Evolutionary conservation across 2,888 invertebrate species (phyloP), one percentile per base, ranked within the genome.

Genomic region (Platycnemis pennipes): DNA sequence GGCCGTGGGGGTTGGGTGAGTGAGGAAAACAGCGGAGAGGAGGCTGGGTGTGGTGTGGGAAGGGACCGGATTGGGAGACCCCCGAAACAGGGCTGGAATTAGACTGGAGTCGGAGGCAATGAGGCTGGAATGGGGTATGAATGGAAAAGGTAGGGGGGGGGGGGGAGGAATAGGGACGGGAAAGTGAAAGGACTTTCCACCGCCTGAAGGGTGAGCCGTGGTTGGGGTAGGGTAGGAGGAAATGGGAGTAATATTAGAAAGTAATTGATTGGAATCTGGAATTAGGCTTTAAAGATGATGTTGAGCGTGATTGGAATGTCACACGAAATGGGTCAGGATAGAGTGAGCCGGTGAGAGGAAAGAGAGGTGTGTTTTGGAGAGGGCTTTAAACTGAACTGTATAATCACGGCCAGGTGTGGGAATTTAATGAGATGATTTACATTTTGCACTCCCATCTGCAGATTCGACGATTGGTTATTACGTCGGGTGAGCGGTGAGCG

Each of bases 201-300:
- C n/a, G 63, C 63, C 63, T 63, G 63, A 1, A 63, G 63, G 63
- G 63, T 63, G 63, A 63, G 22, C n/a, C 7, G 16, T 26, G 63
- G 63, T 19, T 26, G 26, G 37, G 77, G 4, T 7, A 77, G 77
- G n/a, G 37, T 37, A 7, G 26, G 31, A 37, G 31, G 31, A 37
- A 37, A 37, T 31, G 31, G 77, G 77, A 77, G 77, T 77, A 77
- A 77, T 77, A 77, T 77, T 77, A 77, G 77, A 77, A 77, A 77
- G 77, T n/a, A 77, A 77, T 77, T 77, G 77, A 77, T 77, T 77
- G 77, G 77, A 77, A 77, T 77, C 77, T 77, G 77, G 77, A 77
- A 77, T 77, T 77, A 77, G 77, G 77, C 77, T 77, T 77, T 77
- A 77, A 77, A 77, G 77, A 77, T 77, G 77, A 77, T 37, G 37